A percentile compares a stretch with the other conserved stretches of the same genome.
Conservation (phyloP, 2,888 invertebrate genomes). For the Muschampia plurimacula region DNA sequence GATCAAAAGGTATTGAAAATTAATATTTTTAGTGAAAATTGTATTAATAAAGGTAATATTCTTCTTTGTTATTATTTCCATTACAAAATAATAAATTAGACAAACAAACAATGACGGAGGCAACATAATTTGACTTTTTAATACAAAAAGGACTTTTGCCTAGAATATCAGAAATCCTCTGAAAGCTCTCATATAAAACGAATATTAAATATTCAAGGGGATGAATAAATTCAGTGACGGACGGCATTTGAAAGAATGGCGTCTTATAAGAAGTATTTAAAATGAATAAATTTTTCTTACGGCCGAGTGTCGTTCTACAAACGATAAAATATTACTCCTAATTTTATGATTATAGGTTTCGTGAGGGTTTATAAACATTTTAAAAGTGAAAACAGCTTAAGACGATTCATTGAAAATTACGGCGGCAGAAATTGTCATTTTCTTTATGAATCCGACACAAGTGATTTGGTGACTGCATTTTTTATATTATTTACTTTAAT, state of each 20-base stretch:
- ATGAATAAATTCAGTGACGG: slow-evolving; percentile 39
- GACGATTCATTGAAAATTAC: too few species aligned
- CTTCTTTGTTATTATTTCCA: background rate
- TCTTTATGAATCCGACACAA: too few species aligned
- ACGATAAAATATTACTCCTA: background rate
- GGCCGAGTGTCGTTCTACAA: background rate
- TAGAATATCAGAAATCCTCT: slow-evolving; percentile 21
- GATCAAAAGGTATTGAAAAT: too few species aligned
- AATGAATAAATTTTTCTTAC: slow-evolving; percentile 32
- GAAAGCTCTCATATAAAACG: slow-evolving; percentile 29
- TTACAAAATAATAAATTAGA: background rate
- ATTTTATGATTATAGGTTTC: too few species aligned
- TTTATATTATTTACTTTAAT: too few species aligned
- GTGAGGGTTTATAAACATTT: too few species aligned
- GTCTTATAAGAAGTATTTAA: slow-evolving; percentile 22
- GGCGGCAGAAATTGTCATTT: too few species aligned
- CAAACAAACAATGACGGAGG: background rate
- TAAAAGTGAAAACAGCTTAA: too few species aligned
- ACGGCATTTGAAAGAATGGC: slow-evolving; percentile 32
- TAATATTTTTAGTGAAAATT: background rate
- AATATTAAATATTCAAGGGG: slow-evolving; percentile 34
- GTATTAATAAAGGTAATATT: background rate
- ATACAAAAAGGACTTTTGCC: background rate
- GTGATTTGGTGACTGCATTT: too few species aligned
- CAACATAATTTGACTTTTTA: background rate